Evolutionary conservation across 2,888 invertebrate species (phyloP), one percentile per base, ranked within the genome.

Genomic region (Thyatira batis): DNA sequence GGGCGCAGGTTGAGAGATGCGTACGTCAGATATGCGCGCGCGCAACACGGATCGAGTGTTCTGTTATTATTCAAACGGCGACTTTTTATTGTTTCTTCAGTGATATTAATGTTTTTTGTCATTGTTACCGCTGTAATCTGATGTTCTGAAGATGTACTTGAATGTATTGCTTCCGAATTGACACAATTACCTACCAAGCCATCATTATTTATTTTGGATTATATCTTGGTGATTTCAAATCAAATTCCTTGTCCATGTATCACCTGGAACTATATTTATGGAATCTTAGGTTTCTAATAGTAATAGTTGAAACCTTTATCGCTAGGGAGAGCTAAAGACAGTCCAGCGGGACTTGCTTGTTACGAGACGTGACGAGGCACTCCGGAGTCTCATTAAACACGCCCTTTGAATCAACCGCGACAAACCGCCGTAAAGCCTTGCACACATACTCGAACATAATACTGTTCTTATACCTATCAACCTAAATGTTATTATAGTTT

Each of bases 291-390:
- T 6, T 23, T n/a, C n/a, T n/a, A n/a, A 45, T 21, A 20, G 2
- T 23, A 9, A 21, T 10, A 3, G 10, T n/a, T 23, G 21, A 3
- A 23, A 10, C 10, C 8, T 33, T 11, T 9, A 6, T 20, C n/a
- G 21, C 20, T 54, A 39, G 39, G 17, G 13, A 39, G 13, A 39
- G 39, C 17, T 39, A 39, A 39, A n/a, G 39, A 17, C 39, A 39
- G 39, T 43, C 51, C 58, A 58, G 58, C 54, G 45, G 52, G 58
- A 69, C 68, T 39, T 74, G 77, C 83, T 90, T 82, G 85, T 90
- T 90, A 89, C 67, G 43, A 61, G 74, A 76, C 87, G 87, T 91
- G 90, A 89, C 89, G 75, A n/a, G 65, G 89, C 90, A 88, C 69
- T 78, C 75, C 69, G 55, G 61, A 54, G 65, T 63, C 78, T 87